Conservation (phyloP, 2,888 invertebrate species). For the Cheilosia grossa region DNA sequence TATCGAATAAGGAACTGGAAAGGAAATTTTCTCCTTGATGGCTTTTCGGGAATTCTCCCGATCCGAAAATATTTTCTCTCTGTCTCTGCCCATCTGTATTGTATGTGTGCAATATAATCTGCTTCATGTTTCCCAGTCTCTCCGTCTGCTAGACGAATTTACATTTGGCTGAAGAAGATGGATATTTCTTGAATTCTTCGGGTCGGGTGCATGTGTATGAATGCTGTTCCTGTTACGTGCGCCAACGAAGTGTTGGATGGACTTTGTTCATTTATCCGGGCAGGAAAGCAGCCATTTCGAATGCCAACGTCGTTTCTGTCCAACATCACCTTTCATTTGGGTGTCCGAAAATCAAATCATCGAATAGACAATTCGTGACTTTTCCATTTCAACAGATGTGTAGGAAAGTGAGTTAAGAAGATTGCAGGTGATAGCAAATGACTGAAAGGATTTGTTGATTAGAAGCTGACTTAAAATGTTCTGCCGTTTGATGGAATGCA, state of each 20-base stretch:
- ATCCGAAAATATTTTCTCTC: slow-evolving; percentile 50
- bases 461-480: neutral
- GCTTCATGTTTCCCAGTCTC: slow-evolving; percentile 18
- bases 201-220: slow-evolving; percentile 44
- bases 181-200: slow-evolving; percentile 46
- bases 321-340: slow-evolving; percentile 19
- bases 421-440: slow-evolving; percentile 21
- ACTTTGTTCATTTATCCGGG: slow-evolving; percentile 17
- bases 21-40: slow-evolving; percentile 62
- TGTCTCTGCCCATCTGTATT: slow-evolving; percentile 19
- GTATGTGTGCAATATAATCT: slow-evolving; percentile 26
- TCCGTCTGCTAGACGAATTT: slow-evolving; percentile 47
- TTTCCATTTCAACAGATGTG: slow-evolving; percentile 28
- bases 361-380: slow-evolving; percentile 51
- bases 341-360: slow-evolving; percentile 62
- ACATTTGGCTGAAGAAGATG: slow-evolving; percentile 57
- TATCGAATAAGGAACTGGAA: slow-evolving; percentile 49
- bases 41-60: slow-evolving; percentile 48
- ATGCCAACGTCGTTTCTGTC: slow-evolving; percentile 42
- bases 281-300: slow-evolving; percentile 29
- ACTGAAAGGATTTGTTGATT: slow-evolving; percentile 15
- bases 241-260: slow-evolving; percentile 11
- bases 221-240: slow-evolving; percentile 56
- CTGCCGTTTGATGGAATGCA: slow-evolving; percentile 2
- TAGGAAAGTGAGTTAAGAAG: neutral